Evolutionary conservation across 2,888 invertebrate species (phyloP).

Genomic region (Melipona bicolor): DNA sequence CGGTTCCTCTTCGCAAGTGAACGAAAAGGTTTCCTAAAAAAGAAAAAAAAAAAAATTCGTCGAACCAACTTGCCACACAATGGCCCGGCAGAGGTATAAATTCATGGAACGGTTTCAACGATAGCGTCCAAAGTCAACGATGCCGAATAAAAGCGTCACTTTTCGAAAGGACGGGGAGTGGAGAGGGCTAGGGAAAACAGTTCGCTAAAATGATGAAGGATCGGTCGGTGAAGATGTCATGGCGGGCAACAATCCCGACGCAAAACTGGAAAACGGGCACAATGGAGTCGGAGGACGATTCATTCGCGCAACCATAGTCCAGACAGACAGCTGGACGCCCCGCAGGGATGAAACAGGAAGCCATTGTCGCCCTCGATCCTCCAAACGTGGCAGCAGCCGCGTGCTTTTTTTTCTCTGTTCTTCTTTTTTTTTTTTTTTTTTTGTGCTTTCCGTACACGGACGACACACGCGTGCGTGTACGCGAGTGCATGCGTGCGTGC

Average conservation of each 20-base stretch:
- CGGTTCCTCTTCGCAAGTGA: neutral
- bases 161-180: conserved; percentile 2
- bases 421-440: conserved; percentile 17
- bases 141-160: conserved; percentile 46
- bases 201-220: conserved; percentile 58
- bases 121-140: conserved; percentile 41
- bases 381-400: conserved; percentile 60
- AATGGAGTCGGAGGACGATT: conserved; percentile 67
- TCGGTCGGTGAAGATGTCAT: conserved; percentile 67
- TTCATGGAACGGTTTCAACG: conserved; percentile 4
- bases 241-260: conserved; percentile 58
- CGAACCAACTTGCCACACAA: neutral
- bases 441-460: conserved; percentile 23
- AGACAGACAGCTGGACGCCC: conserved; percentile 77
- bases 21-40: neutral
- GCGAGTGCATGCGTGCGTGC: conserved; percentile 9
- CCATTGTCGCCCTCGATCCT: conserved; percentile 75
- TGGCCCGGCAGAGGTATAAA: neutral
- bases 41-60: neutral
- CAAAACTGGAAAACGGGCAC: conserved; percentile 67
- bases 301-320: conserved; percentile 67
- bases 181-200: conserved; percentile 19
- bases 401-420: conserved; percentile 37
- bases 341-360: conserved; percentile 76
- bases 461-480: neutral